phyloP scores from a whole-genome alignment of 2,113 vertebrate species.

The Ranitomeya variabilis region DNA sequence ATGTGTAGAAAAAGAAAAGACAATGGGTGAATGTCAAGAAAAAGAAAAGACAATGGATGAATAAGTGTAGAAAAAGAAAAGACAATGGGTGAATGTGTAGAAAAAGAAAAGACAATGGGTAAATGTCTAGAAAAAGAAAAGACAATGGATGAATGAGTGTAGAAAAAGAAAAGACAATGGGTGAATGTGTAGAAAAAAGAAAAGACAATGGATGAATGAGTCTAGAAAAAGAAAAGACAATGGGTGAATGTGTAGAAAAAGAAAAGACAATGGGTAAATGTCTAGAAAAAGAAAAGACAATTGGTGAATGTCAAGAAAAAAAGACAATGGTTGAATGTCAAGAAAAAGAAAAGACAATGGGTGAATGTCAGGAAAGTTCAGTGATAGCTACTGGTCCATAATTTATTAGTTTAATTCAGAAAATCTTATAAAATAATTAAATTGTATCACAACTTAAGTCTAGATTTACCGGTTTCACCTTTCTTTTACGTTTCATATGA shows the following conservation, averaged over 20 bases:
- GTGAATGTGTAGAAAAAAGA: neutral
- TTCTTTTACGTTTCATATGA: conserved; percentile 1
- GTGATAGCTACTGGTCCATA: neutral
- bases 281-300: too few relatives aligned
- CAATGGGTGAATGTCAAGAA: neutral
- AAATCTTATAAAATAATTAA: neutral
- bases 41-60: too few relatives aligned
- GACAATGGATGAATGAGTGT: too few relatives aligned
- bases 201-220: too few relatives aligned
- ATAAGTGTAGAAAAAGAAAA: too few relatives aligned
- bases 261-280: too few relatives aligned
- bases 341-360: neutral
- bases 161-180: too few relatives aligned
- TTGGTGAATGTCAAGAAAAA: too few relatives aligned
- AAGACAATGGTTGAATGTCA: neutral
- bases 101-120: neutral
- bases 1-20: neutral
- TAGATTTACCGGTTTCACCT: neutral
- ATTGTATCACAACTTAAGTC: neutral
- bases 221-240: too few relatives aligned
- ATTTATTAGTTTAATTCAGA: neutral
- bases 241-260: neutral
- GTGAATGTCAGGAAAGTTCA: neutral
- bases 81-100: neutral
- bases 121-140: neutral